Percentiles rank a stretch among this genome's conserved stretches.
Evolutionary conservation across 2,888 invertebrate genomes (phyloP).

Genomic region (Cartodere bifasciata): DNA sequence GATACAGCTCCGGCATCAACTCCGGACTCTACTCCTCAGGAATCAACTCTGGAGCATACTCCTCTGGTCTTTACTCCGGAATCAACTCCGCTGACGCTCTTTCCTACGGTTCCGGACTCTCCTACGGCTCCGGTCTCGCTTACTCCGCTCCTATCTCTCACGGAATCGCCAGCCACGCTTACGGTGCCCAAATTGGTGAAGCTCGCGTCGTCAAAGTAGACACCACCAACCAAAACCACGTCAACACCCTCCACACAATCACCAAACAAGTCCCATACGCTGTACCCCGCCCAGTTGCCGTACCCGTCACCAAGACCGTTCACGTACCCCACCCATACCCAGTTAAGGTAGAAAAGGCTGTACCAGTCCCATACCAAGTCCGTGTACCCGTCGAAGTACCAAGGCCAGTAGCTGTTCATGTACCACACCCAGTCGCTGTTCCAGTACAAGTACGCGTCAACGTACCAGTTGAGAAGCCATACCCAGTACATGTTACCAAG

Average conservation of each 20-base stretch:
- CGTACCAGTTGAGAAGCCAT: slow-evolving; percentile 22
- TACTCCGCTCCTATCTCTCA: too few relatives aligned
- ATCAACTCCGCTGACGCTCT: slow-evolving; percentile 2
- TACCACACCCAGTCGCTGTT: slow-evolving; percentile 21
- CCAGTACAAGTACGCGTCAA: slow-evolving; percentile 19
- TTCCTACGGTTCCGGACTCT: slow-evolving; percentile 1
- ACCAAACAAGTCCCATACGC: slow-evolving; percentile 21
- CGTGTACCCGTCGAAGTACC: slow-evolving; percentile 22
- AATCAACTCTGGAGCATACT: slow-evolving; percentile 4
- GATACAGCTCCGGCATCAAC: slow-evolving; percentile 3
- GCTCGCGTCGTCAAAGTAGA: slow-evolving; percentile 9
- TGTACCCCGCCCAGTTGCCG: slow-evolving; percentile 18
- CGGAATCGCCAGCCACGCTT: slow-evolving; percentile 2
- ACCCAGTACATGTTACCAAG: slow-evolving; percentile 21
- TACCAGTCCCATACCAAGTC: slow-evolving; percentile 19
- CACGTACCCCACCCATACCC: slow-evolving; percentile 26
- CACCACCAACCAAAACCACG: slow-evolving; percentile 9
- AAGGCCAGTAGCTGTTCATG: slow-evolving; percentile 20
- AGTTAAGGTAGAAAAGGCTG: slow-evolving; percentile 16
- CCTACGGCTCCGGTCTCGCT: slow-evolving; percentile 7
- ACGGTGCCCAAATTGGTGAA: slow-evolving; percentile 8
- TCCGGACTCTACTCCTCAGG: slow-evolving; percentile 5
- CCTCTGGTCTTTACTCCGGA: slow-evolving; percentile 3
- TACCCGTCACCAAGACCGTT: slow-evolving; percentile 22
- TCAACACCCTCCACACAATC: slow-evolving; percentile 18